Evolutionary conservation across 2,888 invertebrate species (phyloP), one percentile per base, ranked within the genome.

Genomic region (Escarpia spicata): DNA sequence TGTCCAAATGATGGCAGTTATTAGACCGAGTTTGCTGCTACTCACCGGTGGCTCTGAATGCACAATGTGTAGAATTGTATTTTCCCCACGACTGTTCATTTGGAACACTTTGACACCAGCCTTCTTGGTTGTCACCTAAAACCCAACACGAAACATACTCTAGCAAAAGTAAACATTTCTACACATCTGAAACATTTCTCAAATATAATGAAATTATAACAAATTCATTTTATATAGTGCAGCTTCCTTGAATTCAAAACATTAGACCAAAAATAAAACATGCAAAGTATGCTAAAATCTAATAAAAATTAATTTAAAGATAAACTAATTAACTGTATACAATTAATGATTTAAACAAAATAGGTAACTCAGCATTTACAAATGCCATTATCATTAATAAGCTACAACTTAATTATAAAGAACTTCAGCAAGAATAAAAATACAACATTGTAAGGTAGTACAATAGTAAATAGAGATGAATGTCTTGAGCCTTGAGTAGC

Each of bases 91-190:
- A 43, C 98, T 98, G 43, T 97, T 97, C 96, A 98, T 98, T 95
- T 99, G 98, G 96, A 99, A 99, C 3, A 99, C 98, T 96, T 98
- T 98, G 9, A 99, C 98, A 94, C 97, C 97, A 31, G 97, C 97
- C 95, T 97, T 97, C 94, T 97, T 97, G 93, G 98, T 95, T 52
- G 96, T 96, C 60, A 97, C 97, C 98, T 98, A 96, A 75, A 94
- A 94, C 26, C 91, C 75, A 75, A 75, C 75, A 75, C 19, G 75
- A 75, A n/a, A 75, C n/a, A n/a, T 26, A 90, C n/a, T 43, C 58
- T 26, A 90, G 60, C n/a, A 58, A 92, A 93, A 37, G 26, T 31
- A 92, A 9, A n/a, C 12, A 58, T 92, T 92, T 91, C 91, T 43
- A 44, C 91, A 43, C 37, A 91, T 37, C 37, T 90, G 10, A 43